These are phyloP conservation scores for Agonopterix subpropinquella DNA, from an alignment of 2,888 invertebrate species.

Conservation along the genomic window DNA sequence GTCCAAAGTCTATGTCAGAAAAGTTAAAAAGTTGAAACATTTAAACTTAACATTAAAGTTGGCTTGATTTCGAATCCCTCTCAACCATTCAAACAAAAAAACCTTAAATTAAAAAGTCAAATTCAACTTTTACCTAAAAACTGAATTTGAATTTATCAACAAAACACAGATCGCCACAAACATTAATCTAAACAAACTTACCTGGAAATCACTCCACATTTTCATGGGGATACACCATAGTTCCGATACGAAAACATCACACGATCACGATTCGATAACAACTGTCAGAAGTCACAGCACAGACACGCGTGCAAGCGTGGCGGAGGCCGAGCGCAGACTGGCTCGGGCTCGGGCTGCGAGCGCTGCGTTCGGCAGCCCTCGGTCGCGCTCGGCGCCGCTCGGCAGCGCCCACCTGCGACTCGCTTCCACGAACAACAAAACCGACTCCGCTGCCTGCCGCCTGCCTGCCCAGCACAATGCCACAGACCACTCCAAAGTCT, in stretches of 20 bases:
- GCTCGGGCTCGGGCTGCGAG: slow-evolving; percentile 26
- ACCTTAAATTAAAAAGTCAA: slow-evolving; percentile 14
- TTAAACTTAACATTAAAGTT: slow-evolving; percentile 4
- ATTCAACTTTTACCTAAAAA: slow-evolving; percentile 11
- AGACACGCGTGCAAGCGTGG: slow-evolving; percentile 52
- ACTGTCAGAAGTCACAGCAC: slow-evolving; percentile 68
- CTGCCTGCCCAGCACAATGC: slow-evolving; percentile 40
- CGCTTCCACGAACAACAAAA: slow-evolving; percentile 66
- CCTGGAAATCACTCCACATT: slow-evolving; percentile 76
- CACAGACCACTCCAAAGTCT: slow-evolving; percentile 12
- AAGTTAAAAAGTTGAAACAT: slow-evolving; percentile 2
- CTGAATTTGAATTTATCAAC: slow-evolving; percentile 1
- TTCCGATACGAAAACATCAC: slow-evolving; percentile 74
- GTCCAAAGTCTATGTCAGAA: slow-evolving; percentile 10
- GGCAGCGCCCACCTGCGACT: slow-evolving; percentile 66
- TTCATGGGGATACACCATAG: slow-evolving; percentile 75
- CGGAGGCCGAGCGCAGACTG: slow-evolving; percentile 70
- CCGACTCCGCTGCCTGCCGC: slow-evolving; percentile 34
- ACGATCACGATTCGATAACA: slow-evolving; percentile 66
- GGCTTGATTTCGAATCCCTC: slow-evolving; percentile 23
- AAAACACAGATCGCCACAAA: slow-evolving; percentile 2
- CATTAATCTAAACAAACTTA: slow-evolving; percentile 29
- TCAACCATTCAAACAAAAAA: slow-evolving; percentile 4
- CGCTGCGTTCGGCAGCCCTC: slow-evolving; percentile 18
- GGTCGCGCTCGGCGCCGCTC: slow-evolving; percentile 25